A percentile compares a stretch with the other conserved stretches of the same genome.
Conservation (phyloP, 2,113 vertebrate genomes). For the Chrysemys picta region DNA sequence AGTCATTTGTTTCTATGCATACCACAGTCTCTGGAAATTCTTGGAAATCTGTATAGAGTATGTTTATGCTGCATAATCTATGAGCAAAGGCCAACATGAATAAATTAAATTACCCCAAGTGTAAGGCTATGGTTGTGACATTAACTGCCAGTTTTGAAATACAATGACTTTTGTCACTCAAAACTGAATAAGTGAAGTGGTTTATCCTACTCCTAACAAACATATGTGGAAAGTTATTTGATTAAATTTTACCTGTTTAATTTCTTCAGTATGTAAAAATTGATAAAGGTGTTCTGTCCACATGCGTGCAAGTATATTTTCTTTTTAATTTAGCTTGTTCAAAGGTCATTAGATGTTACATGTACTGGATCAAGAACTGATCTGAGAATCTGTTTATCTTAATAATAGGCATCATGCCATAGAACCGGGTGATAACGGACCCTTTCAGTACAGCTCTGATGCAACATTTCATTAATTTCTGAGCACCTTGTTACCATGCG, state of each 20-base stretch:
- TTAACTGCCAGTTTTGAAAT: neutral
- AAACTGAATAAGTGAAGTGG: neutral
- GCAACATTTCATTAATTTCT: neutral
- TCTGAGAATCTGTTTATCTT: neutral
- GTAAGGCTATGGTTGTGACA: neutral
- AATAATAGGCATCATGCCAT: neutral
- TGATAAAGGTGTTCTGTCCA: constrained; percentile 2
- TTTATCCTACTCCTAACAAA: neutral
- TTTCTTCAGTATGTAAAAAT: neutral
- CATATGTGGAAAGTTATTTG: neutral
- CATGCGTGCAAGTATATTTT: neutral
- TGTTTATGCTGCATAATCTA: neutral
- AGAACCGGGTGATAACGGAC: neutral
- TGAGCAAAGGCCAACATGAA: neutral
- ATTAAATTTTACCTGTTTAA: neutral
- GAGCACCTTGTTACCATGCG: neutral
- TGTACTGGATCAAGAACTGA: constrained; percentile 4
- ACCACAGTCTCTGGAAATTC: neutral
- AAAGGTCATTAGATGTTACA: neutral
- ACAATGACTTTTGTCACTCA: neutral
- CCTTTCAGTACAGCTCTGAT: neutral
- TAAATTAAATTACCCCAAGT: neutral
- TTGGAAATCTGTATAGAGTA: constrained; percentile 6
- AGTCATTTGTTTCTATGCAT: rapidly evolving
- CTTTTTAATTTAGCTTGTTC: neutral